A percentile compares a stretch with the other conserved stretches of the same genome.
Conservation (phyloP, 2,113 vertebrate genomes). For the Fulica atra region DNA sequence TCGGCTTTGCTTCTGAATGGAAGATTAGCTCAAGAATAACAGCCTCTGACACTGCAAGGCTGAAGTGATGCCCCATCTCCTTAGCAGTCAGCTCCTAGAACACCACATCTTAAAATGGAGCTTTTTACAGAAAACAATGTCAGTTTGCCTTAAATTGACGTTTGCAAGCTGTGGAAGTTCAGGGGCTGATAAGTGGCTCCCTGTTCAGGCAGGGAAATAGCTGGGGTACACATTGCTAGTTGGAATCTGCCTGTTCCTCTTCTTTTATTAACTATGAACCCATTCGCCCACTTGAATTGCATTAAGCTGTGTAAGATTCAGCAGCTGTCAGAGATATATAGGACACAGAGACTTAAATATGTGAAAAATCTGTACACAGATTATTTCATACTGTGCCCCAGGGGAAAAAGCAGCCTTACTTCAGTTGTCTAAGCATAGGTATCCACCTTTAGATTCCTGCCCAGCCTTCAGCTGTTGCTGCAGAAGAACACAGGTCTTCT, state of each 20-base stretch:
- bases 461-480: background rate
- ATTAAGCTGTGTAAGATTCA: background rate
- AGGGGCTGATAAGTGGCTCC: background rate
- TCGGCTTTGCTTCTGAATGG: background rate
- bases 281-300: background rate
- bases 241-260: background rate
- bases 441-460: background rate
- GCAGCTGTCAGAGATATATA: background rate
- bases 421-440: background rate
- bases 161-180: background rate
- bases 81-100: background rate
- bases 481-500: background rate
- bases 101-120: background rate
- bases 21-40: background rate
- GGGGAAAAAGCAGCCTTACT: background rate
- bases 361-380: background rate
- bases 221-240: background rate
- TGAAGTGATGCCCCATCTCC: background rate
- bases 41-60: background rate
- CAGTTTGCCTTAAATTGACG: background rate
- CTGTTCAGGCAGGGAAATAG: background rate
- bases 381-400: background rate
- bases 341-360: background rate
- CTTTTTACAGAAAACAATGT: background rate
- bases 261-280: background rate